These are phyloP conservation scores for Paratilapia polleni DNA, from an alignment of 2,113 vertebrate genomes.

Conservation along the genomic window DNA sequence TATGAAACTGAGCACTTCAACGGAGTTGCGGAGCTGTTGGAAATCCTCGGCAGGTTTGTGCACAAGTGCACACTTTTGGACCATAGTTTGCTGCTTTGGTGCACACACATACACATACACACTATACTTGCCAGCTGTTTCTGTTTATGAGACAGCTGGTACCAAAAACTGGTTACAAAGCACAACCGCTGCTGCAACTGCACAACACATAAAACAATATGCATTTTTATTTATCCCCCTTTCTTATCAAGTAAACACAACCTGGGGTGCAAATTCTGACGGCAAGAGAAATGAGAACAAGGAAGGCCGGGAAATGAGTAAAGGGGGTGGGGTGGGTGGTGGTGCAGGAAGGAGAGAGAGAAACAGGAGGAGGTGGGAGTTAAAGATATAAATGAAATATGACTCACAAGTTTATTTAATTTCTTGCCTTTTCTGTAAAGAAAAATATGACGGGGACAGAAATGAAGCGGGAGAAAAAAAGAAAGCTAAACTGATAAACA, in stretches of 20 bases:
- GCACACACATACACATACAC: not conserved
- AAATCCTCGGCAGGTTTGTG: constrained; percentile 76
- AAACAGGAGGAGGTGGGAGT: not conserved
- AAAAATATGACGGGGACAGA: constrained; percentile 27
- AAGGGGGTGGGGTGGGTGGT: not conserved
- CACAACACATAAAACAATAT: constrained; percentile 1
- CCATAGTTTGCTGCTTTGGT: not conserved
- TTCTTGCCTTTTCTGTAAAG: constrained; percentile 24
- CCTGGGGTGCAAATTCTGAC: not conserved
- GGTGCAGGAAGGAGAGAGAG: not conserved
- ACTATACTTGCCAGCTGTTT: not conserved
- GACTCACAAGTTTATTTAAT: constrained; percentile 23
- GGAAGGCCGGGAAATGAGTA: constrained; percentile 1
- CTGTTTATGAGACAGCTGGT: constrained; percentile 2
- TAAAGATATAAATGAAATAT: constrained; percentile 31
- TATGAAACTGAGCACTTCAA: constrained; percentile 81
- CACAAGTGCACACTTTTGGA: not conserved
- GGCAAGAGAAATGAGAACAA: constrained; percentile 19
- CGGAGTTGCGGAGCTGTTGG: constrained; percentile 76
- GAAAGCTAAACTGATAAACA: constrained; percentile 27
- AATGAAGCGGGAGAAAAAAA: constrained; percentile 6
- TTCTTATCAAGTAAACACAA: constrained; percentile 23
- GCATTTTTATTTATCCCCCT: constrained; percentile 4
- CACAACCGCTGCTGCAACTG: not conserved
- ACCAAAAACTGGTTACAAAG: not conserved